Percentiles rank a stretch among this genome's conserved stretches.
Conservation (phyloP, 2,113 vertebrate species). For the Ctenomys sociabilis region DNA sequence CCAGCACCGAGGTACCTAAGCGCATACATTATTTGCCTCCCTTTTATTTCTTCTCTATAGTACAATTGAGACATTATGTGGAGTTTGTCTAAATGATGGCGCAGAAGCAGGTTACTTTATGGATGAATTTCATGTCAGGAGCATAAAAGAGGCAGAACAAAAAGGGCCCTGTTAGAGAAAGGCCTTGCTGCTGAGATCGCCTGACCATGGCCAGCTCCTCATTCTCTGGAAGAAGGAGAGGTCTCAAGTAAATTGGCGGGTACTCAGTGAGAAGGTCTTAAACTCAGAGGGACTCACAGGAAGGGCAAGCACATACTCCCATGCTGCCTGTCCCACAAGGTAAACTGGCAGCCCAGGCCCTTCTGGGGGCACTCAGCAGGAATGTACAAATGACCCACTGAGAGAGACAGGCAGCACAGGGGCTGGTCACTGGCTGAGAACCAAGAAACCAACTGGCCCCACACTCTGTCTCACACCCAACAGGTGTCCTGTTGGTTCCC, state of each 20-base stretch:
- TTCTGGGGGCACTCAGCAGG: background rate
- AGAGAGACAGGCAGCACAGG: background rate
- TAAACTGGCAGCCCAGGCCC: background rate
- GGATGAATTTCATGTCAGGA: background rate
- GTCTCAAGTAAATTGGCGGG: background rate
- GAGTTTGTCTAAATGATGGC: background rate
- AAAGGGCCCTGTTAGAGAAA: background rate
- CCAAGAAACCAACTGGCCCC: background rate
- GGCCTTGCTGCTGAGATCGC: fast-evolving
- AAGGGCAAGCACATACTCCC: background rate
- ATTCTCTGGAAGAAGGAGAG: background rate
- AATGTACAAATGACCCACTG: background rate
- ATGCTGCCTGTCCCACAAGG: background rate
- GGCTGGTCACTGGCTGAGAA: background rate
- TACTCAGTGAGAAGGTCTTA: background rate
- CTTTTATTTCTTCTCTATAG: conserved; percentile 8
- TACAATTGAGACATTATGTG: background rate
- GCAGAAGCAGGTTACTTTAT: background rate
- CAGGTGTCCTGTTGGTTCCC: background rate
- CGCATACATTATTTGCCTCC: fast-evolving
- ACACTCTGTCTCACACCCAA: background rate
- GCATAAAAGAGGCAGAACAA: background rate
- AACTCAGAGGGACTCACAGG: background rate
- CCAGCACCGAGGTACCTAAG: background rate
- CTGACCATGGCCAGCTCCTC: background rate